A percentile compares a stretch with the other conserved stretches of the same genome.
Conservation (phyloP, 2,113 vertebrate species). For the Meriones unguiculatus region DNA sequence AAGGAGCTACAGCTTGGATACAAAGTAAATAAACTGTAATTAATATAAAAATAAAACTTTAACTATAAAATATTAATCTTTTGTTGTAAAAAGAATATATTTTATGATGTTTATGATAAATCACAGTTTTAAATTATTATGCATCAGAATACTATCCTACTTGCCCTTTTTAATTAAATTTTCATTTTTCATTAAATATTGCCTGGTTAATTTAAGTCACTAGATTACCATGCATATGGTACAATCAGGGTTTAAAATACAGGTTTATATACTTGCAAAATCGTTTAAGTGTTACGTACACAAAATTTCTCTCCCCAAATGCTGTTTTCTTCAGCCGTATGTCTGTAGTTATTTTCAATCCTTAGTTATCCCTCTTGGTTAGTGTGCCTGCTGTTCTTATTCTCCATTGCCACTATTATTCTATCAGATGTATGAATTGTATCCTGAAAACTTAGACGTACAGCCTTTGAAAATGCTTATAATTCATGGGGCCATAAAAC, state of each 20-base stretch:
- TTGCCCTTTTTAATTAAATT: neutral
- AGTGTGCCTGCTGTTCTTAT: neutral
- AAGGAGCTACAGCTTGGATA: no score
- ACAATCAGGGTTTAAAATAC: neutral
- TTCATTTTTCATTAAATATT: neutral
- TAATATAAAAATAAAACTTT: no score
- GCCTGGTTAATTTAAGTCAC: neutral
- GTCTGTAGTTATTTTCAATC: neutral
- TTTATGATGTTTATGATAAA: neutral
- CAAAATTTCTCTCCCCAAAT: neutral
- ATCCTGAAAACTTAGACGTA: neutral
- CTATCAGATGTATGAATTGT: neutral
- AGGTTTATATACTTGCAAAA: neutral
- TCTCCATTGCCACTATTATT: neutral
- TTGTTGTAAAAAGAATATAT: neutral
- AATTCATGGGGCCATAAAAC: neutral
- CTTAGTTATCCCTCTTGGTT: neutral
- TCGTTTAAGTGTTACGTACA: neutral
- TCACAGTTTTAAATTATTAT: neutral
- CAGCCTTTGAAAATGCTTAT: neutral
- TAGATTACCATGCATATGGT: neutral
- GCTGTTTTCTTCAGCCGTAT: neutral
- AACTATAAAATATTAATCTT: neutral
- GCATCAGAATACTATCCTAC: neutral
- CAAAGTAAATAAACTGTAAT: no score